A percentile compares a stretch with the other conserved stretches of the same genome.
phyloP scores from a whole-genome alignment of 2,113 vertebrate genomes.

The Australoheros scitulus region DNA sequence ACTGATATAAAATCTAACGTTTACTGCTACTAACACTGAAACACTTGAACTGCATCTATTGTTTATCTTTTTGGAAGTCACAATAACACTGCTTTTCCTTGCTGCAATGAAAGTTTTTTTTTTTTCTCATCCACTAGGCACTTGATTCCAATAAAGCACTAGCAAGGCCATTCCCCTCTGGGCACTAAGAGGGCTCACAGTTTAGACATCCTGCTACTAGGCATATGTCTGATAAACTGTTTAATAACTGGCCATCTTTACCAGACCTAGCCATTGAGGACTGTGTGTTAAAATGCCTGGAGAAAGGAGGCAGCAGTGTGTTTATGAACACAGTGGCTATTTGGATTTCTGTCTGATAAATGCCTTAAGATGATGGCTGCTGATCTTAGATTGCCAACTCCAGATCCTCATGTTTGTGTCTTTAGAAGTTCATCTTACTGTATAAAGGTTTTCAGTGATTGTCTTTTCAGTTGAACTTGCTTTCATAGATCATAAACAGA shows the following conservation, averaged over 20 bases:
- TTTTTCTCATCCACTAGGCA: conserved; percentile 26
- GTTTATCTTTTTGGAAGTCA: conserved; percentile 35
- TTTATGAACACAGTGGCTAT: conserved; percentile 44
- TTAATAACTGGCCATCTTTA: conserved; percentile 70
- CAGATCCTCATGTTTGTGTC: conserved; percentile 1
- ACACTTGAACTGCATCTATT: conserved; percentile 51
- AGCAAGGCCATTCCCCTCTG: conserved; percentile 61
- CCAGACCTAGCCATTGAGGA: conserved; percentile 49
- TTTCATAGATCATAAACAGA: conserved; percentile 7
- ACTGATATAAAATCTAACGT: conserved; percentile 38
- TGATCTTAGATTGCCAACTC: conserved; percentile 40
- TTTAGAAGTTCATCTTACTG: conserved; percentile 43
- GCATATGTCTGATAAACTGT: conserved; percentile 55
- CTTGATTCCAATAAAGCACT: conserved; percentile 65
- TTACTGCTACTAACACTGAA: conserved; percentile 47
- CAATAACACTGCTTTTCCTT: conserved; percentile 50
- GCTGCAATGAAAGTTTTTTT: conserved; percentile 53
- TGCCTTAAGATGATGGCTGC: conserved; percentile 61
- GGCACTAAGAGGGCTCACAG: conserved; percentile 42
- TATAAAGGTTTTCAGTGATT: conserved; percentile 39
- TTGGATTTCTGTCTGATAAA: conserved; percentile 62
- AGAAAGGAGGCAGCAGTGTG: conserved; percentile 47
- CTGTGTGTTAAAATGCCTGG: conserved; percentile 52
- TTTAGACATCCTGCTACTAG: conserved; percentile 59
- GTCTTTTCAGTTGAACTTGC: neutral